A percentile compares a stretch with the other conserved stretches of the same genome.
phyloP scores from a whole-genome alignment of 2,888 invertebrate genomes.

The Cylindroiulus punctatus region DNA sequence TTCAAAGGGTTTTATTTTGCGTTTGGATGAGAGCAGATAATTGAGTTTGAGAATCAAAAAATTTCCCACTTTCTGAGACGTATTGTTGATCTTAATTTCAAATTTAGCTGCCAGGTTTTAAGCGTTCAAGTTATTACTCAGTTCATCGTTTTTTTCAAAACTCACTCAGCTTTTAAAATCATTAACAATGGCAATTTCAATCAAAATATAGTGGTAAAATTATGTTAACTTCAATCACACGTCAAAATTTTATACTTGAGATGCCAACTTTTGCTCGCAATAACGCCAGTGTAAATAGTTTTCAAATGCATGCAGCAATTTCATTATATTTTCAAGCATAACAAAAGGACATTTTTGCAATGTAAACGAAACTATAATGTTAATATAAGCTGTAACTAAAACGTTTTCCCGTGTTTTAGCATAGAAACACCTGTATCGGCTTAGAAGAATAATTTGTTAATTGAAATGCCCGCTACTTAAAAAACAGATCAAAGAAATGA shows the following conservation, averaged over 20 bases:
- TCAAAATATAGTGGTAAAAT: neutral
- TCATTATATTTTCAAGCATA: neutral
- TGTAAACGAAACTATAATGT: neutral
- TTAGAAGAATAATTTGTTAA: conserved; percentile 6
- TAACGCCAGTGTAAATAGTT: neutral
- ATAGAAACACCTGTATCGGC: conserved; percentile 13
- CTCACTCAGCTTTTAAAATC: neutral
- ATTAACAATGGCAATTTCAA: neutral
- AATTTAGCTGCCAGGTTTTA: neutral
- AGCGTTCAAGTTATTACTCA: neutral
- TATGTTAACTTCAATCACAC: neutral
- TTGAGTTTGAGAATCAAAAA: neutral
- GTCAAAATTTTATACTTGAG: neutral
- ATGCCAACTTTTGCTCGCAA: neutral
- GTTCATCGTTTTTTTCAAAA: neutral
- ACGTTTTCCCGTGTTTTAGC: neutral
- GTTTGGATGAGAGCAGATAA: neutral
- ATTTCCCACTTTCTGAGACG: neutral
- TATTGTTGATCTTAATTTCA: conserved; percentile 2
- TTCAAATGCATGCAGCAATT: neutral
- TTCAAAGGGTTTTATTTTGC: neutral
- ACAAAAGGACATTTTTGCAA: neutral
- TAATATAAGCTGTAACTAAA: conserved; percentile 2
- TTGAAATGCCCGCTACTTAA: neutral
- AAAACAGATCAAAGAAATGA: neutral